Conservation (phyloP, 2,888 invertebrate species). For the Meteorus cinctellus region DNA sequence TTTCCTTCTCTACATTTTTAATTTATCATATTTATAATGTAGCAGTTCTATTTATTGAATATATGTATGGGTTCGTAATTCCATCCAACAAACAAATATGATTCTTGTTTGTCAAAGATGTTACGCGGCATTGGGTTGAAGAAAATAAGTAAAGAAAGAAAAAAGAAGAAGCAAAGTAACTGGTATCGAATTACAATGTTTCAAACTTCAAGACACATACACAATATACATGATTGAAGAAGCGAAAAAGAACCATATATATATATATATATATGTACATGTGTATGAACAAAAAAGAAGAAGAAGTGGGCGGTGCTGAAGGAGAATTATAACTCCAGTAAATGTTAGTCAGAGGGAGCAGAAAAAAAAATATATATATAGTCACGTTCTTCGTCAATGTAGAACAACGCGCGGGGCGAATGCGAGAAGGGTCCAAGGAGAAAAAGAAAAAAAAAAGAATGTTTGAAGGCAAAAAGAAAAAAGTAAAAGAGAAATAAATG, state of each 20-base stretch:
- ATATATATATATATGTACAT: background rate
- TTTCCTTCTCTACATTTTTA: background rate
- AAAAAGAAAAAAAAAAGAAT: conserved; percentile 36
- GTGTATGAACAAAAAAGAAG: conserved; percentile 11
- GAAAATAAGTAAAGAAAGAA: conserved; percentile 1
- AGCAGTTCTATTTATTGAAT: too few relatives aligned
- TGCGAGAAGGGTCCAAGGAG: conserved; percentile 28
- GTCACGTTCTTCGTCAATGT: conserved; percentile 32
- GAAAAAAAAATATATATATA: conserved; percentile 34
- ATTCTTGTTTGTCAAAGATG: conserved; percentile 9
- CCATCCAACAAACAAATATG: conserved; percentile 13
- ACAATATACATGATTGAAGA: conserved; percentile 10
- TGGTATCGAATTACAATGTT: conserved; percentile 33
- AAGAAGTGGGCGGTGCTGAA: conserved; percentile 34
- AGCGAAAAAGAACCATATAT: background rate
- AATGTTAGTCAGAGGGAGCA: conserved; percentile 34
- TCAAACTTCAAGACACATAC: conserved; percentile 7
- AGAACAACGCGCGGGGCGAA: conserved; percentile 18
- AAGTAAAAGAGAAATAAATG: conserved; percentile 29
- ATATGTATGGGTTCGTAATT: background rate
- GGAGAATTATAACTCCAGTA: conserved; percentile 42
- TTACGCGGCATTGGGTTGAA: background rate
- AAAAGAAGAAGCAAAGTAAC: conserved; percentile 11
- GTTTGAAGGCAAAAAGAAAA: conserved; percentile 1
- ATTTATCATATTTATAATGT: background rate